Evolutionary conservation across 2,888 invertebrate genomes (phyloP), one percentile per base, ranked within the genome.

Genomic region (Coleophora deauratella): DNA sequence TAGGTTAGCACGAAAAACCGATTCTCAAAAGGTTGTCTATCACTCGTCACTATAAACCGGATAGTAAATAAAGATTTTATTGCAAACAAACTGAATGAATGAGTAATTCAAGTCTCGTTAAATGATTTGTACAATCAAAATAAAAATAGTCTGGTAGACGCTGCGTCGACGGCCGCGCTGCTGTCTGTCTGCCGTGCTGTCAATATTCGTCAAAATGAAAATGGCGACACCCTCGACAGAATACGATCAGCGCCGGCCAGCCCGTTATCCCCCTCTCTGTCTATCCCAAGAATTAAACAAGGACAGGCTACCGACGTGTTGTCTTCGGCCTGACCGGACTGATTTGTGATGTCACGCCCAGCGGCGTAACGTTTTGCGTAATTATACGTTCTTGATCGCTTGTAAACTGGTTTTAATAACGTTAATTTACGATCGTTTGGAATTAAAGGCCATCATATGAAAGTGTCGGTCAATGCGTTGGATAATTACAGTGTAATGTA

Each of bases 161-260:
- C 77, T 75, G 73, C 71, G 81, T 82, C 84, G 76, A 74, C 77
- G 71, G 62, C 74, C 80, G 81, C 80, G 79, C 77, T 74, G 70
- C 82, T 81, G 82, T 82, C 82, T 84, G 82, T 82, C 84, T 84
- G 82, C 78, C 72, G 72, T 66, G 88, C 89, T 90, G 89, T 90
- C 90, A 90, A 90, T 90, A 90, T 90, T 90, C 90, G 89, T 90
- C 89, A 90, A 89, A 88, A 82, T 71, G 88, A 89, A 90, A 89
- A 90, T 90, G 90, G 90, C 90, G 89, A 89, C 89, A 89, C 89
- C 89, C 82, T 82, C 84, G 80, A 80, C 81, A 71, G 80, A 80
- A 79, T 77, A 81, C 82, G 84, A 80, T 84, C 81, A 80, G 68
- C 75, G 70, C 69, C 70, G 66, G 76, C 73, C 71, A 64, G 79